Base-by-base conservation (phyloP, 2,888 invertebrate species). In the Orthonevra nobilis region DNA sequence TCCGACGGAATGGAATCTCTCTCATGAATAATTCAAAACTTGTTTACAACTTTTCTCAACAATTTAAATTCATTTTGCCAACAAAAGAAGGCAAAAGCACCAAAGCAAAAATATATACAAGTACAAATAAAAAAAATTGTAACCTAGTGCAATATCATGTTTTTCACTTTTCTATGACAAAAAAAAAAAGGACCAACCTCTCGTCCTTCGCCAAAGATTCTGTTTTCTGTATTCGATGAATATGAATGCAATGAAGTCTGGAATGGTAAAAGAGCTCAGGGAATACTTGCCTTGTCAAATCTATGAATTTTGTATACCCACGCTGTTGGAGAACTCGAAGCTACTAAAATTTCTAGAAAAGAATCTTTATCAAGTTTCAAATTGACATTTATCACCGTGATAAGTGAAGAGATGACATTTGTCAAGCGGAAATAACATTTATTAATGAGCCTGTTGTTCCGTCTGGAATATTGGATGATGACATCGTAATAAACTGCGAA, bases 21-120 rank as follows among this genome's bases (percentile, higher is more conserved):
- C 68, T 74, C 61, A 61, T 74, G 68, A 68, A 74, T 74, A 48
- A 74, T 74, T 74, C 74, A 74, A 26, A 68, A 74, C 68, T 74
- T 74, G 68, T 74, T 74, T 74, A 61, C 74, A 74, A 54, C 68
- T 74, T 68, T 68, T 61, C 60, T 54, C 48, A 54, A 54, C 74
- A 68, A 68, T 74, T 74, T 68, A 74, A 68, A 68, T 68, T 68
- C 68, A 48, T 68, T 74, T 60, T 17, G 5, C 32, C 30, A 54
- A 63, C 23, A 38, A 54, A 46, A 15, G 7, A 26, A n/a, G n/a
- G n/a, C n/a, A 7, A 28, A 14, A n/a, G 2, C 6, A 9, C 9
- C 3, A 7, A 6, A 12, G 1, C n/a, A 9, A 15, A 30, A 50
- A 42, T n/a, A 30, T n/a, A n/a, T n/a, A 19, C 15, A 46, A 20